phyloP scores from a whole-genome alignment of 2,888 invertebrate genomes.

The Acleris holmiana region DNA sequence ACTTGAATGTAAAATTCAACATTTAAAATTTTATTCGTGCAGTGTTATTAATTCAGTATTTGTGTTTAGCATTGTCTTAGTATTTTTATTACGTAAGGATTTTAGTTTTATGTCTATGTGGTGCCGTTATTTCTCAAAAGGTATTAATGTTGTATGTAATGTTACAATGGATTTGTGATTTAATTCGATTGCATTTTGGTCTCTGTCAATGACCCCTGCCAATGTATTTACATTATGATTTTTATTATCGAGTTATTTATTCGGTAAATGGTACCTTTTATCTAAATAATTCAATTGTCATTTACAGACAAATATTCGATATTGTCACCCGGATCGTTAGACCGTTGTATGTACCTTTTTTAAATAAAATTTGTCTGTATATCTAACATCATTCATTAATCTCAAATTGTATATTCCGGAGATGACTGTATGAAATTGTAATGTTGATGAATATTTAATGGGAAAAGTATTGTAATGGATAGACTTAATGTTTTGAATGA shows the following conservation, averaged over 20 bases:
- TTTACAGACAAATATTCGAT: slow-evolving; percentile 27
- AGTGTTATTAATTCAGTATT: slow-evolving; percentile 68
- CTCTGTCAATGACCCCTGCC: slow-evolving; percentile 41
- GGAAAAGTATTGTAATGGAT: slow-evolving; percentile 49
- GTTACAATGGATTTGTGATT: slow-evolving; percentile 48
- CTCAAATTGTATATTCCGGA: slow-evolving; percentile 63
- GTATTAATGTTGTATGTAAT: slow-evolving; percentile 52
- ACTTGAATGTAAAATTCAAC: no score
- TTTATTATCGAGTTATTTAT: slow-evolving; percentile 30
- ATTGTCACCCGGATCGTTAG: slow-evolving; percentile 2
- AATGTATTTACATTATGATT: slow-evolving; percentile 4
- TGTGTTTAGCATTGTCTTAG: slow-evolving; percentile 68
- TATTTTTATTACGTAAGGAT: slow-evolving; percentile 59
- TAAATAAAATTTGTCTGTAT: slow-evolving; percentile 33
- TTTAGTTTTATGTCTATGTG: slow-evolving; percentile 71
- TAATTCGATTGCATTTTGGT: slow-evolving; percentile 47
- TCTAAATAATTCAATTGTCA: slow-evolving; percentile 38
- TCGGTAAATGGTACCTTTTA: slow-evolving; percentile 33
- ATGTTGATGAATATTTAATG: slow-evolving; percentile 55
- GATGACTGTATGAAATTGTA: slow-evolving; percentile 52
- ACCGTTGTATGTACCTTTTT: slow-evolving; percentile 27
- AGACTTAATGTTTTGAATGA: slow-evolving; percentile 58
- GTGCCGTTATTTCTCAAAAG: slow-evolving; percentile 76
- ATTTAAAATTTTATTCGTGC: slow-evolving; percentile 55
- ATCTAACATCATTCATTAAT: slow-evolving; percentile 53